A percentile compares a stretch with the other conserved stretches of the same genome.
Evolutionary conservation across 2,113 vertebrate genomes (phyloP).

Genomic region (Zosterops japonicus): DNA sequence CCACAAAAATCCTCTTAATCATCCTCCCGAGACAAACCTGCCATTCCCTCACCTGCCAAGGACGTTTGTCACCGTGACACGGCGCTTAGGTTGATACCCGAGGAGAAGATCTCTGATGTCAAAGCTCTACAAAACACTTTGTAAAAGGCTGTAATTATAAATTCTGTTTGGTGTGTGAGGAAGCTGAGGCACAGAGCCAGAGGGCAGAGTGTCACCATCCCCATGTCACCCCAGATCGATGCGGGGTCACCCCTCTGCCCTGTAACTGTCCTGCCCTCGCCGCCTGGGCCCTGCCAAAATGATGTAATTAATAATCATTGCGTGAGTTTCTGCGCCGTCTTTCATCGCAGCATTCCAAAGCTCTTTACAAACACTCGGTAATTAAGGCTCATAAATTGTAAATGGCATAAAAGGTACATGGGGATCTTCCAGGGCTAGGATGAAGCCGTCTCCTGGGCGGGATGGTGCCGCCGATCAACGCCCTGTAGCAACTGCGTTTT

Average conservation of each 20-base stretch:
- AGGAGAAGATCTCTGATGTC: accelerated
- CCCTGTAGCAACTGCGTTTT: not conserved
- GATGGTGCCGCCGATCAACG: not conserved
- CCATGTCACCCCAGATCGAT: accelerated
- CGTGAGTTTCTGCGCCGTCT: not conserved
- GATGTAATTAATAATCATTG: not conserved
- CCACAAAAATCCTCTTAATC: not conserved
- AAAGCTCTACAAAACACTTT: not conserved
- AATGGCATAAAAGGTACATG: not conserved
- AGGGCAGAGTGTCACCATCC: not conserved
- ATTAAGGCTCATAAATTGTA: conserved; percentile 31
- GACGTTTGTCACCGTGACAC: not conserved
- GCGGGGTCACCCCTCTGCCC: not conserved
- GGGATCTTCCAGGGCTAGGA: not conserved
- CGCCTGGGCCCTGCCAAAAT: not conserved
- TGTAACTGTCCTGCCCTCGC: not conserved
- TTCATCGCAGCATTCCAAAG: not conserved
- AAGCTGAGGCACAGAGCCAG: not conserved
- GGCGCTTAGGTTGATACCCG: accelerated
- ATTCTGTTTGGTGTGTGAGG: not conserved
- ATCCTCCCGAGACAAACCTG: not conserved
- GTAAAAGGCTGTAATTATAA: accelerated
- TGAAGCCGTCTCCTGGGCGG: not conserved
- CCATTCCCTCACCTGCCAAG: not conserved
- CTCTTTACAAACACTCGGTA: not conserved